Conservation (phyloP, 2,888 invertebrate genomes). For the Dryobota labecula region DNA sequence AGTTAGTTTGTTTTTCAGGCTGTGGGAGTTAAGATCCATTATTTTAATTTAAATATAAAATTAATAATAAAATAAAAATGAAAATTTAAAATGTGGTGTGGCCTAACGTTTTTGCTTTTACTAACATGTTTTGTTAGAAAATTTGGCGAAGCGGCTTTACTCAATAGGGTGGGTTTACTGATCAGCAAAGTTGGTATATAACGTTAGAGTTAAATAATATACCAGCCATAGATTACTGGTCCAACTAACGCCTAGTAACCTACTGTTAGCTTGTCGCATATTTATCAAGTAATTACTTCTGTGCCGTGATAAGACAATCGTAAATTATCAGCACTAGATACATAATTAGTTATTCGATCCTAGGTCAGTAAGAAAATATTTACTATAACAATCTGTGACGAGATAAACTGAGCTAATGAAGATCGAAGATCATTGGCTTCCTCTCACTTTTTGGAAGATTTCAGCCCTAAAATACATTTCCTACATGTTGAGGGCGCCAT, state of each 20-base stretch:
- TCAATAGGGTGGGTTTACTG: no score
- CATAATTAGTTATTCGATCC: slow-evolving; percentile 35
- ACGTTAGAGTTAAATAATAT: neutral
- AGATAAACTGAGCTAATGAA: slow-evolving; percentile 13
- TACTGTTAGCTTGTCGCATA: neutral
- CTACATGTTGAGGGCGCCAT: no score
- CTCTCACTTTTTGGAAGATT: neutral
- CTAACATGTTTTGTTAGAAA: no score
- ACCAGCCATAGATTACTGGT: neutral
- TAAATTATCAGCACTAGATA: slow-evolving; percentile 28
- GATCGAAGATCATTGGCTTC: slow-evolving; percentile 12
- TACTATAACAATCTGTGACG: neutral
- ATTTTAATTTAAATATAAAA: no score
- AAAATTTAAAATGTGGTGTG: no score
- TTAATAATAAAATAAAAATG: no score
- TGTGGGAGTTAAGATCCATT: no score
- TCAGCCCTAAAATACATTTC: neutral
- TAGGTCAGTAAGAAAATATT: slow-evolving; percentile 30
- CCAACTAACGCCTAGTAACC: neutral
- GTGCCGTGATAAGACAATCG: slow-evolving; percentile 9
- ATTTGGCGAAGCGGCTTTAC: no score
- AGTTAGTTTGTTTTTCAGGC: no score
- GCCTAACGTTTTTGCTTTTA: no score
- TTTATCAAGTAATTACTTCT: slow-evolving; percentile 4
- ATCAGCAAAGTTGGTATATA: no score